phyloP scores from a whole-genome alignment of 2,113 vertebrate genomes.

The Toxotes chatareus region DNA sequence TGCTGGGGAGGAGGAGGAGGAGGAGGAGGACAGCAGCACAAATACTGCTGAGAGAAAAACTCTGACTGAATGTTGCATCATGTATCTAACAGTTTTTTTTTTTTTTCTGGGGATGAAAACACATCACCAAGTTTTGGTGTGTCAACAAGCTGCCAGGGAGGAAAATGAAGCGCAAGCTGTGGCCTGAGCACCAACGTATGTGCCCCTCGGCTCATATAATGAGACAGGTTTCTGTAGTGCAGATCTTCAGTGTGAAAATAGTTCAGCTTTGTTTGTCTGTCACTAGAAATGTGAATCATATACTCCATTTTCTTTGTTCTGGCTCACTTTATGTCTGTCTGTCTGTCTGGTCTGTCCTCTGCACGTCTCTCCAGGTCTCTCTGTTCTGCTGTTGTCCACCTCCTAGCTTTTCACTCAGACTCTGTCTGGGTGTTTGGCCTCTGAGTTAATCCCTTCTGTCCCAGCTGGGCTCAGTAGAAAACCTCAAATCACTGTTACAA shows the following conservation, averaged over 20 bases:
- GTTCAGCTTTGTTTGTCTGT: conserved; percentile 8
- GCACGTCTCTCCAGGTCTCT: neutral
- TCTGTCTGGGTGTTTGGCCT: conserved; percentile 13
- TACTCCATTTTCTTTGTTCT: conserved; percentile 15
- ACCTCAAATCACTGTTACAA: conserved; percentile 33
- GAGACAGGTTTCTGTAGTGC: neutral
- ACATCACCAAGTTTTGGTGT: conserved; percentile 31
- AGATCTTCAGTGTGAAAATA: conserved; percentile 1
- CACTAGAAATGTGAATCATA: conserved; percentile 8
- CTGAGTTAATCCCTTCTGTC: conserved; percentile 35
- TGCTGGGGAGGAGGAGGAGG: conserved; percentile 12
- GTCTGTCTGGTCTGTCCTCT: neutral
- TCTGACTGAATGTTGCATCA: conserved; percentile 69
- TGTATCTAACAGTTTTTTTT: neutral
- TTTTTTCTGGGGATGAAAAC: conserved; percentile 15
- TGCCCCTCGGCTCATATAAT: conserved; percentile 3
- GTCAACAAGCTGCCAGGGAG: conserved; percentile 19
- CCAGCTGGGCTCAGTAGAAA: conserved; percentile 30
- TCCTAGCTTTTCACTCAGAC: neutral
- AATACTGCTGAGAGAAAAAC: conserved; percentile 31
- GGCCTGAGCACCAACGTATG: conserved; percentile 4
- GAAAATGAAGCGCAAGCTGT: conserved; percentile 22
- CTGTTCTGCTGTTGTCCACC: neutral
- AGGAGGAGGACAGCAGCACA: conserved; percentile 23
- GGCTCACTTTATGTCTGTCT: neutral